Conservation (phyloP, 2,888 invertebrate species). For the Pilophorus perplexus region DNA sequence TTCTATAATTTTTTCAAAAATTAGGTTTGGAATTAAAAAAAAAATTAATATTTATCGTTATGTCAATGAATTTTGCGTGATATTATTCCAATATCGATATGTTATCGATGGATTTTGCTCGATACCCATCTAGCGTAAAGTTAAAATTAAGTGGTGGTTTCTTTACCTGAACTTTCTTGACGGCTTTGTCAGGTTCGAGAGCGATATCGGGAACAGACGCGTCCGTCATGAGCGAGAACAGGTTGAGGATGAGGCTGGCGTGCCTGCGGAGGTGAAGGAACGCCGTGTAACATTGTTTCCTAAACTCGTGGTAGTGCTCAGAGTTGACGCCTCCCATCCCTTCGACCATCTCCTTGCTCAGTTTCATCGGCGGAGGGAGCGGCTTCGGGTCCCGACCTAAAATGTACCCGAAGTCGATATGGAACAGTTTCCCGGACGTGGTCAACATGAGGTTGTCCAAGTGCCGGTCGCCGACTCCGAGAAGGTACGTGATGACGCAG, state of each 20-base stretch:
- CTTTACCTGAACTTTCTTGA: constrained; percentile 74
- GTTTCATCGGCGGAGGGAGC: constrained; percentile 97
- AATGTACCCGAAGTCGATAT: constrained; percentile 98
- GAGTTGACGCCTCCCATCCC: constrained; percentile 83
- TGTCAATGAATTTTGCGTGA: too few relatives aligned
- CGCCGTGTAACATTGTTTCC: constrained; percentile 92
- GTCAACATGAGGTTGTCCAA: constrained; percentile 94
- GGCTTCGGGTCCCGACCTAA: constrained; percentile 98
- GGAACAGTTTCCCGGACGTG: constrained; percentile 84
- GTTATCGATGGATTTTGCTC: too few relatives aligned
- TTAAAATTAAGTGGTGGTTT: not conserved
- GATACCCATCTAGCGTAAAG: too few relatives aligned
- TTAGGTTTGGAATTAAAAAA: too few relatives aligned
- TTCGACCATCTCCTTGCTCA: constrained; percentile 98
- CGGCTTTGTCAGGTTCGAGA: constrained; percentile 96
- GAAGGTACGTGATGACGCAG: constrained; percentile 94
- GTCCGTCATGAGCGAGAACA: constrained; percentile 98
- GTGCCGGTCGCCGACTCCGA: constrained; percentile 97
- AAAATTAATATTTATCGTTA: too few relatives aligned
- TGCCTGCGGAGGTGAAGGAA: constrained; percentile 92
- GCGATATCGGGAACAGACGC: constrained; percentile 98
- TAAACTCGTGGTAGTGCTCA: constrained; percentile 91
- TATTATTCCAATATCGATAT: too few relatives aligned
- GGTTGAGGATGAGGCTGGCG: constrained; percentile 91
- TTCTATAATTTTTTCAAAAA: too few relatives aligned